phyloP scores from a whole-genome alignment of 2,113 vertebrate genomes.

The Misgurnus anguillicaudatus region DNA sequence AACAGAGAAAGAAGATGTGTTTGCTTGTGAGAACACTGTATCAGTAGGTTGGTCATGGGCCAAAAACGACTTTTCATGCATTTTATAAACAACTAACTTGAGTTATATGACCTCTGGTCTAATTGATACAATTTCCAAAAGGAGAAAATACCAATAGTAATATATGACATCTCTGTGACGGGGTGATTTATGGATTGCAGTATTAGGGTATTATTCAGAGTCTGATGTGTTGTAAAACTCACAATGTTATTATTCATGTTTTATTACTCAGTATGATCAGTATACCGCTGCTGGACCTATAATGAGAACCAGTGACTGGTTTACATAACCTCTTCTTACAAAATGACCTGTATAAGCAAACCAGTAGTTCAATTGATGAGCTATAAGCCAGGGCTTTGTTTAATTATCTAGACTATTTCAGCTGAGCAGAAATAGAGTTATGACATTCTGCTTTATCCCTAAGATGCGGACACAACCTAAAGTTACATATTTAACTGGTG shows the following conservation, averaged over 20 bases:
- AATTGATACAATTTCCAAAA: background rate
- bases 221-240: constrained; percentile 73
- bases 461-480: no score
- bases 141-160: constrained; percentile 49
- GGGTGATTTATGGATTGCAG: constrained; percentile 55
- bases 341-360: constrained; percentile 70
- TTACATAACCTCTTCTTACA: constrained; percentile 74
- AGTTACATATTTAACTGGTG: no score
- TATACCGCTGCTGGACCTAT: constrained; percentile 60
- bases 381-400: background rate
- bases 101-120: background rate
- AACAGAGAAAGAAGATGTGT: background rate
- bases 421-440: no score
- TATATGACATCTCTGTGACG: constrained; percentile 56
- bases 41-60: fast-evolving
- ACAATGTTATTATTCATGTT: constrained; percentile 73
- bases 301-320: constrained; percentile 70
- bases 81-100: background rate
- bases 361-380: constrained; percentile 18
- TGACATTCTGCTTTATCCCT: no score
- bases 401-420: background rate
- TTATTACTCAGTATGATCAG: constrained; percentile 64
- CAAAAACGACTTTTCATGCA: no score
- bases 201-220: constrained; percentile 70
- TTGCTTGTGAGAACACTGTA: background rate